Base-by-base conservation (phyloP, 2,888 invertebrate genomes). In the Exephanes ischioxanthus region DNA sequence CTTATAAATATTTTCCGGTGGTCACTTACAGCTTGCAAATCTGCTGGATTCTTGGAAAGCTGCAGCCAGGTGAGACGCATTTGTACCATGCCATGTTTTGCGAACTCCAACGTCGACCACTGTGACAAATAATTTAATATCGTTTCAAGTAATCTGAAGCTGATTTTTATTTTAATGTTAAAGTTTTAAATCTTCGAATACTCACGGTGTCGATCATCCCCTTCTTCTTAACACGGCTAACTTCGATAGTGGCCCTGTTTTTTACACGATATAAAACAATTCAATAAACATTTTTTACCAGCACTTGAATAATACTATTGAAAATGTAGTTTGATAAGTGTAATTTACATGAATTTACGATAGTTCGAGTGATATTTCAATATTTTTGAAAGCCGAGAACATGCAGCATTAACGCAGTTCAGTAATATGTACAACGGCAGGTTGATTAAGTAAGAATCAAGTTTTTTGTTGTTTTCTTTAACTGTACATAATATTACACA, bases 81-180 rank as follows among this genome's bases (percentile, higher is more conserved):
- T 92, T 99, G 98, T 0, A 99, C 96, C 95, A 98, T 97, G 6
- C 99, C 99, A 92, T 98, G 98, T 94, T 98, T 99, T 9, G 98
- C 99, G 94, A 98, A 97, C 94, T 99, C 99, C 89, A 99, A 95
- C 0, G 98, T 97, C 88, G 98, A 95, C 99, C 99, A 99, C 98
- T 99, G 94, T 94, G 94, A 88, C 88, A 79, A 87, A 75, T 70
- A 68, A 26, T 75, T 19, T 19, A 41, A 14, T 30, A 66, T 58
- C 55, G 19, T 83, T 83, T 83, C 90, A 92, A 84, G 11, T 19
- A 22, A 11, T 58, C 14, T 11, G 2, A 37, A 33, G 22, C 77
- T 68, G 83, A 80, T 83, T 63, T 68, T 70, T 76, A 82, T 75
- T 61, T 16, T 68, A 14, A 70, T 80, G 68, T 66, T 4, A 78